A percentile compares a stretch with the other conserved stretches of the same genome.
These are phyloP conservation scores for Aproaerema taeniolella DNA, from an alignment of 2,888 invertebrate genomes.

Conservation along the genomic window DNA sequence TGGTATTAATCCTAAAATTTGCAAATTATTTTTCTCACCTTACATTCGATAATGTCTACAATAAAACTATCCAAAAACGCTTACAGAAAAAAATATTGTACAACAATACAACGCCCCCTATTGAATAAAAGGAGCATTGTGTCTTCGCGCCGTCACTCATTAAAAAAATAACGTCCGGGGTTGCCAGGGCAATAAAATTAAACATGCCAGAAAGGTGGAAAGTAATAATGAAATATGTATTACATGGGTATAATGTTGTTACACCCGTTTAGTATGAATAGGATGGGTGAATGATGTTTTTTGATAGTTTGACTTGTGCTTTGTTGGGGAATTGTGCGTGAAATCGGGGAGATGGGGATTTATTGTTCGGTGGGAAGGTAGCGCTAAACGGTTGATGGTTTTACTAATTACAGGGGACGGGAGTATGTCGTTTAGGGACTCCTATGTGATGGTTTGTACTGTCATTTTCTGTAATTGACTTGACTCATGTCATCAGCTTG, in stretches of 20 bases:
- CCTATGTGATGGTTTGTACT: too few relatives aligned
- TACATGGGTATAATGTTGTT: constrained; percentile 76
- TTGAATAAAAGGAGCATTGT: constrained; percentile 53
- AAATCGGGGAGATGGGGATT: constrained; percentile 66
- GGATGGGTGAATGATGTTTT: constrained; percentile 38
- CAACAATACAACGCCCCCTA: constrained; percentile 75
- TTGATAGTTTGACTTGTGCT: constrained; percentile 68
- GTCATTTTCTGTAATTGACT: too few relatives aligned
- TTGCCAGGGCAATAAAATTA: constrained; percentile 67
- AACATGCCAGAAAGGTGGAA: constrained; percentile 67
- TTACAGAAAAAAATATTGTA: constrained; percentile 52
- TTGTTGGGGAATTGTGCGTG: constrained; percentile 67
- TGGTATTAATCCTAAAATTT: background rate
- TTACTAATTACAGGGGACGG: constrained; percentile 53
- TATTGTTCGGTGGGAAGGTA: constrained; percentile 43
- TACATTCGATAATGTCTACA: constrained; percentile 41
- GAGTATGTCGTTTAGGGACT: too few relatives aligned
- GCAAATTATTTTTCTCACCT: constrained; percentile 28
- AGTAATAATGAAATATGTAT: constrained; percentile 77
- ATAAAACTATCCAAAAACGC: constrained; percentile 34
- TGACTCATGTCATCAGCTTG: too few relatives aligned
- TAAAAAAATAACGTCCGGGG: constrained; percentile 54
- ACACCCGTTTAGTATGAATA: constrained; percentile 67
- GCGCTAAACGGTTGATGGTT: constrained; percentile 39
- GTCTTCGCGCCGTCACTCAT: constrained; percentile 34